Percentiles rank a stretch among this genome's conserved stretches.
Evolutionary conservation across 1,140 invertebrate genomes (phyloP).

Genomic region (Drosophila mojavensis): DNA sequence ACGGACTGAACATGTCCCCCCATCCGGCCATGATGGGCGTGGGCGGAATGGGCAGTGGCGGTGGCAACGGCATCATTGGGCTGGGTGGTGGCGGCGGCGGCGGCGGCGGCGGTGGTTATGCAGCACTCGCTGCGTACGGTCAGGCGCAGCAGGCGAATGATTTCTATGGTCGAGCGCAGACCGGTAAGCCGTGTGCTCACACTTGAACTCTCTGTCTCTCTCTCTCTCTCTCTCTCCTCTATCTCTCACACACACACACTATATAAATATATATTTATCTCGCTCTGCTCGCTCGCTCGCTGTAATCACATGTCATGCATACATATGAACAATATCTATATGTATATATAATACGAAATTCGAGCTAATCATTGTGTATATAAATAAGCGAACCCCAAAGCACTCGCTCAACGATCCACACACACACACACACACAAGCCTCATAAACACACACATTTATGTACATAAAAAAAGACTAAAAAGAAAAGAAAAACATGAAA

Average conservation of each 20-base stretch:
- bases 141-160: slow-evolving; percentile 74
- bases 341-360: slow-evolving; percentile 7
- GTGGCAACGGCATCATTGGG: slow-evolving; percentile 74
- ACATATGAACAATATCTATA: slow-evolving; percentile 7
- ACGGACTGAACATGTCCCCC: slow-evolving; percentile 68
- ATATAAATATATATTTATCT: slow-evolving; percentile 43
- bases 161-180: slow-evolving; percentile 83
- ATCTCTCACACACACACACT: slow-evolving; percentile 11
- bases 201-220: slow-evolving; percentile 35
- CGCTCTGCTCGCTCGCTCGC: slow-evolving; percentile 35
- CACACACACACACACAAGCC: slow-evolving; percentile 8
- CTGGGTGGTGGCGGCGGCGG: slow-evolving; percentile 62
- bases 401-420: neutral
- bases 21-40: slow-evolving; percentile 76
- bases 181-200: slow-evolving; percentile 81
- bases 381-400: slow-evolving; percentile 10
- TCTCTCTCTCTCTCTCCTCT: slow-evolving; percentile 4
- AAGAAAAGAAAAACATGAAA: neutral
- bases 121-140: slow-evolving; percentile 54
- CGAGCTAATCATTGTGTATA: slow-evolving; percentile 35
- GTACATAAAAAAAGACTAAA: slow-evolving; percentile 27
- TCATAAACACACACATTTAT: slow-evolving; percentile 1
- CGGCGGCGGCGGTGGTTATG: slow-evolving; percentile 36
- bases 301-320: slow-evolving; percentile 31
- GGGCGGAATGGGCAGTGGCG: slow-evolving; percentile 69